Evolutionary conservation across 1,140 invertebrate species (phyloP), one percentile per base, ranked within the genome.

Genomic region (Littorina saxatilis): DNA sequence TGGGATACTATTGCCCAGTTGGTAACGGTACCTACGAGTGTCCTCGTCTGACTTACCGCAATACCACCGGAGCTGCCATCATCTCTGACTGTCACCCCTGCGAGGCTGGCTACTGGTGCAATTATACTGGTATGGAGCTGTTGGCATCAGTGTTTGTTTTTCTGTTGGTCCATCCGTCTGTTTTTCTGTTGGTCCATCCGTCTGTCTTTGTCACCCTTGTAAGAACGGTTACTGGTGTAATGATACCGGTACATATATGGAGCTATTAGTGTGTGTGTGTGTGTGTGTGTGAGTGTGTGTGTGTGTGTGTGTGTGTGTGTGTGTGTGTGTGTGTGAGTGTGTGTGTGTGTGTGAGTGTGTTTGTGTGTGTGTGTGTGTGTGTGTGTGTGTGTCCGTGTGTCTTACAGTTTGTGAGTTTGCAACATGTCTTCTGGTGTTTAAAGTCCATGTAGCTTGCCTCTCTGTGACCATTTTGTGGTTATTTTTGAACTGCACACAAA

Each of bases 81-180:
- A 50, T 86, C 47, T 81, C 84, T 2, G 90, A 91, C 52, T 92
- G 91, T 73, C 83, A 80, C 76, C 81, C 86, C 2, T 92, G 91
- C 87, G 79, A 79, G n/a, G 86, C 87, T 32, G 91, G 91, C 11
- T 91, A 88, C 73, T 90, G 88, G 86, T 92, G 91, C 80, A 89
- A 92, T 79, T 76, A 87, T 72, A 88, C 88, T 81, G 88, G 88
- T 90, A 78, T n/a, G 68, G 77, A 43, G 35, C 52, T 29, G 32
- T n/a, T 50, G 35, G 35, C 11, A 35, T 72, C n/a, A n/a, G n/a
- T 76, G 43, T 52, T 23, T 52, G n/a, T n/a, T 32, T 52, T 47
- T 55, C 2, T n/a, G 70, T 47, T n/a, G n/a, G n/a, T n/a, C n/a
- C n/a, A n/a, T n/a, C n/a, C n/a, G n/a, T n/a, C n/a, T n/a, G n/a